Conservation (phyloP, 2,797 vertebrate genomes). For the Phalanger gymnotis region DNA sequence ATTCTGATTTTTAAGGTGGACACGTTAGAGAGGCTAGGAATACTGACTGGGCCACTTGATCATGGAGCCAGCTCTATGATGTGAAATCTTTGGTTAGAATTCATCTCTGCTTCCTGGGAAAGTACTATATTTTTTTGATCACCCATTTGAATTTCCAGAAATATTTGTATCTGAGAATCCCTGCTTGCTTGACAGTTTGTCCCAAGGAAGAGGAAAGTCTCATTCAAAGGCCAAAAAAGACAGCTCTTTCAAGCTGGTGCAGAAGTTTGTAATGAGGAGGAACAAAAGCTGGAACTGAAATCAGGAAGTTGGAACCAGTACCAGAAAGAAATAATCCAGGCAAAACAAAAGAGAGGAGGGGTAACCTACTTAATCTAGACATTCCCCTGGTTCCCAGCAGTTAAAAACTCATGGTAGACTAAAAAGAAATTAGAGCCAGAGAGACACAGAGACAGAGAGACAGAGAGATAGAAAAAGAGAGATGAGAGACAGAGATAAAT, state of each 20-base stretch:
- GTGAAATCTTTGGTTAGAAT: constrained; percentile 16
- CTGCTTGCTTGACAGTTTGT: background rate
- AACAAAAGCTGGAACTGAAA: background rate
- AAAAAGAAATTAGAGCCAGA: background rate
- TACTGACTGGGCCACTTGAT: background rate
- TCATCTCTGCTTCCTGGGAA: constrained; percentile 8
- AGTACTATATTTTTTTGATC: constrained; percentile 3
- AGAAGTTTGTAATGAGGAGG: background rate
- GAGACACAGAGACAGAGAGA: background rate
- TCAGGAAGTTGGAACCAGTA: background rate
- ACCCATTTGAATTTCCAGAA: constrained; percentile 23
- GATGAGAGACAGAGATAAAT: background rate
- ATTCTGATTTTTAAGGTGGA: background rate
- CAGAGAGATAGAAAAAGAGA: background rate
- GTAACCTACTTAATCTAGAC: constrained; percentile 1
- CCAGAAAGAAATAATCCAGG: constrained; percentile 4
- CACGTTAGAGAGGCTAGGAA: background rate
- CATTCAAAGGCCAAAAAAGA: background rate
- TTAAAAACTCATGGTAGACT: background rate
- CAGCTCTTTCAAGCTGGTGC: background rate
- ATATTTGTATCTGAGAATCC: background rate
- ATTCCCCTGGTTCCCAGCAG: background rate
- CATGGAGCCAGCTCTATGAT: background rate
- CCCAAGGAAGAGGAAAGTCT: background rate
- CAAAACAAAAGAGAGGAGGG: background rate